These are phyloP conservation scores for Harpagifer antarcticus DNA, from an alignment of 2,797 vertebrate genomes.

Conservation along the genomic window DNA sequence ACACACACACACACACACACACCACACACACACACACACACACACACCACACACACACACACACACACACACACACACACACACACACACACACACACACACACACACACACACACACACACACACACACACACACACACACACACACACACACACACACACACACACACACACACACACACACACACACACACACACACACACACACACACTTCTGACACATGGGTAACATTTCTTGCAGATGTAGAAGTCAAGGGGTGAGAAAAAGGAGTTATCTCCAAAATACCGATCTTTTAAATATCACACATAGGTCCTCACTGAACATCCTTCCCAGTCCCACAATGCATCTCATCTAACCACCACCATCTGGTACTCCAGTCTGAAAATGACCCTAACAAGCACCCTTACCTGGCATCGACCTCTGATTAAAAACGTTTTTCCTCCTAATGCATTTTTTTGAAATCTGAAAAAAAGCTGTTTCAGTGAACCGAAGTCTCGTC, in stretches of 20 bases:
- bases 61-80: slow-evolving; percentile 38
- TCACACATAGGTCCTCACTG: slow-evolving; percentile 37
- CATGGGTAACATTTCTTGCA: slow-evolving; percentile 35
- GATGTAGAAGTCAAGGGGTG: slow-evolving; percentile 61
- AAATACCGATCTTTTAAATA: slow-evolving; percentile 43
- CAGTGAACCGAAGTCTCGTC: slow-evolving; percentile 29
- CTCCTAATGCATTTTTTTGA: slow-evolving; percentile 15
- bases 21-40: slow-evolving; percentile 21
- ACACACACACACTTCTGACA: slow-evolving; percentile 10
- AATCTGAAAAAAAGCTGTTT: slow-evolving; percentile 33
- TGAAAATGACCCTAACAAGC: slow-evolving; percentile 48
- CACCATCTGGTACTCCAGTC: slow-evolving; percentile 51
- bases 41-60: neutral
- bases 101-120: slow-evolving; percentile 27
- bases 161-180: neutral
- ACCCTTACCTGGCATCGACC: slow-evolving; percentile 52
- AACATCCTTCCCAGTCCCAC: slow-evolving; percentile 52
- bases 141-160: neutral
- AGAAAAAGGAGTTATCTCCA: slow-evolving; percentile 48
- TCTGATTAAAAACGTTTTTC: slow-evolving; percentile 34
- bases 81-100: slow-evolving; percentile 15
- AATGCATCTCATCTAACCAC: slow-evolving; percentile 60
- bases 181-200: neutral
- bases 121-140: slow-evolving; percentile 34
- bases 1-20: slow-evolving; percentile 35